Evolutionary conservation across 2,797 vertebrate genomes (phyloP).

Genomic region (Anas acuta): DNA sequence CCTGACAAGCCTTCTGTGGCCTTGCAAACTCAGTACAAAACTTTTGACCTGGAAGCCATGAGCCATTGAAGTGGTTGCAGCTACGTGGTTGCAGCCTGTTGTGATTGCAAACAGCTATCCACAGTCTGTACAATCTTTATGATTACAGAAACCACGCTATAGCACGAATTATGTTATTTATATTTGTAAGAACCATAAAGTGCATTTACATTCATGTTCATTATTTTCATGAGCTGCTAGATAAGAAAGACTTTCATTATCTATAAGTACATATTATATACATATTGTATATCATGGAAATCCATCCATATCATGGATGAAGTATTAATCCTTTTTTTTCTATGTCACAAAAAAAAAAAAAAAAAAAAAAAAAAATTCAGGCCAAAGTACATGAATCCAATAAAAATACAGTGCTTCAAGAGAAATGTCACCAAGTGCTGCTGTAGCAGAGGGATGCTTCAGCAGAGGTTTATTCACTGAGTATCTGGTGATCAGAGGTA

Average conservation of each 20-base stretch:
- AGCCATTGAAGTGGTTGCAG: neutral
- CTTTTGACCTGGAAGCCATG: neutral
- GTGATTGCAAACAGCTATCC: neutral
- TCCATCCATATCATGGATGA: neutral
- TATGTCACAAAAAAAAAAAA: neutral
- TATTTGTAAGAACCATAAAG: neutral
- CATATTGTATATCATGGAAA: neutral
- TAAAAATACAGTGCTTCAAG: neutral
- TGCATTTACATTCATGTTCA: neutral
- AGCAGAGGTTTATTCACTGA: constrained; percentile 10
- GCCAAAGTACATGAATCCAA: neutral
- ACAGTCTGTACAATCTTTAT: neutral
- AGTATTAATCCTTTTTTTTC: neutral
- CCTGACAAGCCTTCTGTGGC: neutral
- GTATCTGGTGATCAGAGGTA: constrained; percentile 6
- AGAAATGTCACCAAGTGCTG: neutral
- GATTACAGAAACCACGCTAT: neutral
- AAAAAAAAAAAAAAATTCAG: neutral
- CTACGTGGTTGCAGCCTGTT: neutral
- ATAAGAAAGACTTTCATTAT: neutral
- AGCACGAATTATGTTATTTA: neutral
- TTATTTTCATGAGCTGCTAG: neutral
- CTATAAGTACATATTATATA: neutral
- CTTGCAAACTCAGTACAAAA: neutral
- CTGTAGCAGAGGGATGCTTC: neutral